A percentile compares a stretch with the other conserved stretches of the same genome.
Evolutionary conservation across 2,888 invertebrate genomes (phyloP).

Genomic region (Cryptosula pallasiana): DNA sequence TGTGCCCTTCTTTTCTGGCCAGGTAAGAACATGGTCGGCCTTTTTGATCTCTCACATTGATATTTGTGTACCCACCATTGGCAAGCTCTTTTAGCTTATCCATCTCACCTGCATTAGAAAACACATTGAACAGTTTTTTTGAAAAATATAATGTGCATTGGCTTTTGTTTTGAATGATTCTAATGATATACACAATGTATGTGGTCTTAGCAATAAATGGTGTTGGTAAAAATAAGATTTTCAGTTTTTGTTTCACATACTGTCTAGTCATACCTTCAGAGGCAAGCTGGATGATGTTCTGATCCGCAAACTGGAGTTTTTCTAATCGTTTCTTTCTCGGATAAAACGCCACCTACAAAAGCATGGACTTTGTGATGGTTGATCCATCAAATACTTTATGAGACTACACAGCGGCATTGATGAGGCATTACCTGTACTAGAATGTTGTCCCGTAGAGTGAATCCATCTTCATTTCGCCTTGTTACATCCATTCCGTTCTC

Average conservation of each 20-base stretch:
- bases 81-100: slow-evolving; percentile 16
- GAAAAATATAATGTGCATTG: too few relatives aligned
- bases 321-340: slow-evolving; percentile 22
- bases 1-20: slow-evolving; percentile 22
- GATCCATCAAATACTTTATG: too few relatives aligned
- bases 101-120: not conserved
- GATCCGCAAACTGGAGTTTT: slow-evolving; percentile 18
- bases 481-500: slow-evolving; percentile 14
- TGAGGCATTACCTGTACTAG: slow-evolving; percentile 23
- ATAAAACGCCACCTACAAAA: slow-evolving; percentile 22
- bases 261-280: not conserved
- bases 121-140: not conserved
- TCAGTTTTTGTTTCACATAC: too few relatives aligned
- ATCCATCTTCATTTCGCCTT: slow-evolving; percentile 19
- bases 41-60: slow-evolving; percentile 7
- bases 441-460: slow-evolving; percentile 21
- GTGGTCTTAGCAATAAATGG: too few relatives aligned
- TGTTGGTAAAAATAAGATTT: too few relatives aligned
- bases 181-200: too few relatives aligned
- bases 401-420: too few relatives aligned
- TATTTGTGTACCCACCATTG: slow-evolving; percentile 14
- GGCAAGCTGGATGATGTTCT: slow-evolving; percentile 17
- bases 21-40: slow-evolving; percentile 23
- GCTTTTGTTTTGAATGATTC: too few relatives aligned
- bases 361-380: too few relatives aligned